Base-by-base conservation (phyloP, 2,797 vertebrate species). In the Iguana delicatissima region DNA sequence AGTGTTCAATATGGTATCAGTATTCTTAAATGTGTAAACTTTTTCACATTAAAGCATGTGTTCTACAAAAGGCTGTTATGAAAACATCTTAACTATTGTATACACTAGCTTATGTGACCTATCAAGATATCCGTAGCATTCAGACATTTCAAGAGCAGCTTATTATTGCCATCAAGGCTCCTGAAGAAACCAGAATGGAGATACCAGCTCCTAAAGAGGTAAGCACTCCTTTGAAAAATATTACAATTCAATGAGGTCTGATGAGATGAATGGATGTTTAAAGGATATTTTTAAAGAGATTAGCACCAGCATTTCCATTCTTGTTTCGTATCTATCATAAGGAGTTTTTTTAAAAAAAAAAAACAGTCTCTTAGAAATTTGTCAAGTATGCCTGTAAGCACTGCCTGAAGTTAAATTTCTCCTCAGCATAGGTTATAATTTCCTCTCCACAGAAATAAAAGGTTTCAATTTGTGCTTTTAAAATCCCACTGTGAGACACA, bases 171-270 rank as follows among this genome's bases (percentile, higher is more conserved):
- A 97, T 99, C 90, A 99, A 97, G 94, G 98, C 99, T 69, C 99
- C 98, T 0, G 98, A 99, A 90, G 99, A 99, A 95, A 99, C 98
- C 81, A 98, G 97, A 57, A 90, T 99, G 96, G 98, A 99, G 94
- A 97, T 99, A 16, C 98, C 98, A 2, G 91, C 98, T 5, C 99
- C 99, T 50, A 98, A 95, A 93, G 97, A 99, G 86, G 99, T 99
- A 95, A 87, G 93, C 92, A n/a, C 14, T 86, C 32, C 32, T 80
- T 46, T 84, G 32, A 80, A 42, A 91, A 57, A 57, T 12, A 46
- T 81, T 81, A 84, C 35, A 55, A 67, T 87, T 79, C 55, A n/a
- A 0, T 55, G 16, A 4, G n/a, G 13, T 42, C 46, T 38, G 10
- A 16, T 42, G 42, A 69, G 42, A 9, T 87, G 16, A 7, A 42